Conservation (phyloP, 1,140 invertebrate species). For the Gonioctena quinquepunctata region DNA sequence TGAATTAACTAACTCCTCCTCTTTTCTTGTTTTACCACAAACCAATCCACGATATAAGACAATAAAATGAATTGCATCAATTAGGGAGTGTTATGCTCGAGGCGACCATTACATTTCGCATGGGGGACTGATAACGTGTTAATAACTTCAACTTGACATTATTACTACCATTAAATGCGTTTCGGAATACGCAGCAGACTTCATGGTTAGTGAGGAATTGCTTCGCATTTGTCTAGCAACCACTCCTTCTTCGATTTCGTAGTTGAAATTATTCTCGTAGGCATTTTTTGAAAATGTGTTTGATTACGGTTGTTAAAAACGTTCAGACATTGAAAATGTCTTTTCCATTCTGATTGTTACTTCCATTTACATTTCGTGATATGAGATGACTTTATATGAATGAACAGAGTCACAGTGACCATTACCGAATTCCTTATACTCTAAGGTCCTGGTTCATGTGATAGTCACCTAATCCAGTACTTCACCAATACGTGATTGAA, state of each 20-base stretch:
- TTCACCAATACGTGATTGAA: too few species aligned
- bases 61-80: slow-evolving; percentile 33
- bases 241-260: slow-evolving; percentile 5
- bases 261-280: neutral
- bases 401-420: too few species aligned
- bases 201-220: slow-evolving; percentile 5
- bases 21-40: slow-evolving; percentile 23
- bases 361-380: too few species aligned
- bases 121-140: slow-evolving; percentile 19
- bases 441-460: too few species aligned
- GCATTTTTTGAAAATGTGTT: neutral
- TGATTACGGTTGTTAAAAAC: too few species aligned
- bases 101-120: slow-evolving; percentile 20
- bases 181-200: slow-evolving; percentile 9
- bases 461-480: too few species aligned
- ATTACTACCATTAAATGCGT: slow-evolving; percentile 4
- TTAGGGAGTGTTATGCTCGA: slow-evolving; percentile 26
- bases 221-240: slow-evolving; percentile 3
- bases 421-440: too few species aligned
- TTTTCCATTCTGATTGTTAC: too few species aligned
- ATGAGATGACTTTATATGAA: too few species aligned
- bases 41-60: slow-evolving; percentile 32
- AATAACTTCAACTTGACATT: slow-evolving; percentile 15
- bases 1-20: slow-evolving; percentile 29
- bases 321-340: too few species aligned